phyloP scores from a whole-genome alignment of 2,888 invertebrate species.

The Branchinecta sandiegonensis region DNA sequence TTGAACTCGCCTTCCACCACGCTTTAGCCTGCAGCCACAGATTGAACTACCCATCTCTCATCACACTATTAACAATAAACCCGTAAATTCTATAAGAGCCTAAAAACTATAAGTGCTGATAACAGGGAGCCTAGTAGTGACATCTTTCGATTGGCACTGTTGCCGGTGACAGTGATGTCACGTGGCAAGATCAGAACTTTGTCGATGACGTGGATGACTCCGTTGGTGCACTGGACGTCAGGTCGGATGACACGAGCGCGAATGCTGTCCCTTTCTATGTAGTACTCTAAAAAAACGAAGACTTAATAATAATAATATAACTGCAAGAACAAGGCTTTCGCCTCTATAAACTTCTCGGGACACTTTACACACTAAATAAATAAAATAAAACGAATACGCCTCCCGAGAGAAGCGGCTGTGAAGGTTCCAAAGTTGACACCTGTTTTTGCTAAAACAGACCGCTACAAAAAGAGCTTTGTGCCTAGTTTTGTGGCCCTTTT shows the following conservation, averaged over 20 bases:
- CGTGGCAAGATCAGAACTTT: slow-evolving; percentile 65
- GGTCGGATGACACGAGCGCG: slow-evolving; percentile 72
- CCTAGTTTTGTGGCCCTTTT: too few relatives aligned
- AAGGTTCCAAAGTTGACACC: too few relatives aligned
- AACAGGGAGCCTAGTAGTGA: neutral
- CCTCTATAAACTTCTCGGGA: too few relatives aligned
- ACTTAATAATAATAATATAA: neutral
- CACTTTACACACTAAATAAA: too few relatives aligned
- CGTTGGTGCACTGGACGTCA: slow-evolving; percentile 88
- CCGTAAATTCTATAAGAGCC: neutral
- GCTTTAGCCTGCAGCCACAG: too few relatives aligned
- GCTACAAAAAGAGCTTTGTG: too few relatives aligned
- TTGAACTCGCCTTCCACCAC: too few relatives aligned
- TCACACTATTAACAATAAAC: too few relatives aligned
- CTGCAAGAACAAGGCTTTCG: neutral
- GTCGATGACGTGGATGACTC: slow-evolving; percentile 87
- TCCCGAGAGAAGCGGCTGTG: too few relatives aligned
- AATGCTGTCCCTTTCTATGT: slow-evolving; percentile 67
- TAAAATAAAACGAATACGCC: too few relatives aligned
- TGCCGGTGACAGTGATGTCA: slow-evolving; percentile 56
- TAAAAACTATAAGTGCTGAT: neutral
- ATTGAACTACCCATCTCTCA: too few relatives aligned
- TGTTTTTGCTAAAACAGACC: slow-evolving; percentile 4
- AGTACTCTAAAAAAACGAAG: slow-evolving; percentile 44
- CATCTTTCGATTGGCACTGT: slow-evolving; percentile 26